A percentile compares a stretch with the other conserved stretches of the same genome.
Conservation (phyloP, 2,113 vertebrate species). For the Lagopus muta region DNA sequence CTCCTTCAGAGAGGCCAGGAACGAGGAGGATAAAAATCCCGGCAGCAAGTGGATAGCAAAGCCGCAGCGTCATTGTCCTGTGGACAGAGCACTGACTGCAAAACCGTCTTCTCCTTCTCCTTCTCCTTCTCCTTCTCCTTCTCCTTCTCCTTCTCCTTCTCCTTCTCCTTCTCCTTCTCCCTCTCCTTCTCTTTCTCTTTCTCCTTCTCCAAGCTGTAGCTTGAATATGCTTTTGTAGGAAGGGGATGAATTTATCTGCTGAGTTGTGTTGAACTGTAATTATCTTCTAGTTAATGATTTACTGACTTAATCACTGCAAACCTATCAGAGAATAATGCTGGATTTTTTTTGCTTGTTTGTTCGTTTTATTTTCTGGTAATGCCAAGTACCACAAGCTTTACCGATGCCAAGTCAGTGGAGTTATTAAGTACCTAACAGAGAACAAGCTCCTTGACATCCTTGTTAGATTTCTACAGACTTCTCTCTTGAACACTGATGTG, state of each 20-base stretch:
- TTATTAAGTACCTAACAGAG: rapidly evolving
- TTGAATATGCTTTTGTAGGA: not conserved
- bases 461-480: not conserved
- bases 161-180: too few relatives aligned
- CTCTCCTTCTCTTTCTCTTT: too few relatives aligned
- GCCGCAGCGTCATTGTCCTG: too few relatives aligned
- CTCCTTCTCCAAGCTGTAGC: not conserved
- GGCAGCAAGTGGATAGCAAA: too few relatives aligned
- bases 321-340: not conserved
- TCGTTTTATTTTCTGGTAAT: not conserved
- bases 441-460: not conserved
- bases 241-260: not conserved
- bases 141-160: too few relatives aligned
- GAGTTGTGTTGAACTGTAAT: not conserved
- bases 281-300: not conserved
- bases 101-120: too few relatives aligned
- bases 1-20: too few relatives aligned
- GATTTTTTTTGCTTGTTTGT: too few relatives aligned
- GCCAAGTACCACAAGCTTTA: rapidly evolving
- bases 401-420: not conserved
- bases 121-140: too few relatives aligned
- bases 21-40: too few relatives aligned
- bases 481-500: not conserved
- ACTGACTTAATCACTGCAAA: not conserved
- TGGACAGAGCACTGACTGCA: too few relatives aligned